A percentile compares a stretch with the other conserved stretches of the same genome.
phyloP scores from a whole-genome alignment of 2,888 invertebrate genomes.

The Agelastica alni region DNA sequence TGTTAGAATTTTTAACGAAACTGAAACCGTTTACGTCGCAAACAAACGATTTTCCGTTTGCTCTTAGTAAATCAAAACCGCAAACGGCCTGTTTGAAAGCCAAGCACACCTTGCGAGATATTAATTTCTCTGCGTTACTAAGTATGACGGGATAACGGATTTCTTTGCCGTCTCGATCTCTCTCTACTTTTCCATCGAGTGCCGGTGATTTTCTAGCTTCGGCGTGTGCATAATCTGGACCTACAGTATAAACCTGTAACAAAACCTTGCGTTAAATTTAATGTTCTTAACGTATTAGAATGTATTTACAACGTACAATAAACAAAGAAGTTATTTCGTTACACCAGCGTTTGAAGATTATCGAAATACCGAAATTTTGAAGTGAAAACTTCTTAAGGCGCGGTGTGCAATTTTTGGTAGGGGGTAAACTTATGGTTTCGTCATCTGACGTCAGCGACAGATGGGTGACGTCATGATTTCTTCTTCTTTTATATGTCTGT shows the following conservation, averaged over 20 bases:
- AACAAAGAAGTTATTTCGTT: too few species aligned
- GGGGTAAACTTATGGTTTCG: too few species aligned
- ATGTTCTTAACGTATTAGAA: too few species aligned
- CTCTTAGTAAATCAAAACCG: slow-evolving; percentile 96
- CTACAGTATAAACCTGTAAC: slow-evolving; percentile 95
- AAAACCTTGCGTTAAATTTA: too few species aligned
- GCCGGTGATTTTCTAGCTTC: slow-evolving; percentile 99
- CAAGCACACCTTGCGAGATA: slow-evolving; percentile 95
- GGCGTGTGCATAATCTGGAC: slow-evolving; percentile 99
- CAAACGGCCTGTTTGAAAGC: slow-evolving; percentile 99
- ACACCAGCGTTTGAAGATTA: too few species aligned
- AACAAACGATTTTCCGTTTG: slow-evolving; percentile 98
- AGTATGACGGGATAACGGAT: slow-evolving; percentile 98
- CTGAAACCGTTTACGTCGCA: slow-evolving; percentile 99
- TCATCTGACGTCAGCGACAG: too few species aligned
- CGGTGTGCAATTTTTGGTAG: too few species aligned
- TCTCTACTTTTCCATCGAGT: slow-evolving; percentile 96
- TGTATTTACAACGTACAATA: too few species aligned
- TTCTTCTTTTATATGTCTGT: too few species aligned
- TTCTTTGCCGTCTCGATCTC: slow-evolving; percentile 97
- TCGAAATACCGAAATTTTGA: background rate
- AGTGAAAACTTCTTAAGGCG: too few species aligned
- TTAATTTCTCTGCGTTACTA: slow-evolving; percentile 95
- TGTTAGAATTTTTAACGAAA: slow-evolving; percentile 99
- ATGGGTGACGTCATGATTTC: too few species aligned